Conservation (phyloP, 2,113 vertebrate species). For the Heterocephalus glaber region DNA sequence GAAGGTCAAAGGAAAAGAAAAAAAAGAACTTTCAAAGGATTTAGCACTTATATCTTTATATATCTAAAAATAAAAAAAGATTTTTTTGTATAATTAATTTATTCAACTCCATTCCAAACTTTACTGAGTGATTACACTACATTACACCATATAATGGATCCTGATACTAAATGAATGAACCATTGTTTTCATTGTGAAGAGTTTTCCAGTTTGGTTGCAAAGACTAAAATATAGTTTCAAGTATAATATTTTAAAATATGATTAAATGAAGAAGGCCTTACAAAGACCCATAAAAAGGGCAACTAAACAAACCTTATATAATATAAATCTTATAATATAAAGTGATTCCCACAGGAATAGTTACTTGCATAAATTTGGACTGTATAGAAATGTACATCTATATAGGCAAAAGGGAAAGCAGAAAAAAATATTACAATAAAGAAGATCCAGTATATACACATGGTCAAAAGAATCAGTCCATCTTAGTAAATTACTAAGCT, state of each 20-base stretch:
- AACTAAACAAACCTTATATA: not conserved
- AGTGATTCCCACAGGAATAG: not conserved
- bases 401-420: not conserved
- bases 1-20: not conserved
- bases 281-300: fast-evolving
- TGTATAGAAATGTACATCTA: not conserved
- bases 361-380: not conserved
- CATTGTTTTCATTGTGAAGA: not conserved
- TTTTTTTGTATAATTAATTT: not conserved
- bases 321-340: not conserved
- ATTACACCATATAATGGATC: not conserved
- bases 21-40: not conserved
- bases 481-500: not conserved
- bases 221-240: not conserved
- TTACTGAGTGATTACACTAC: not conserved
- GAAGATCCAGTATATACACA: not conserved
- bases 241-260: not conserved
- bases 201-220: not conserved
- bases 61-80: not conserved
- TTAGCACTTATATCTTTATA: not conserved
- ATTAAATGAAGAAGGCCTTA: not conserved
- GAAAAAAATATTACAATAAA: not conserved
- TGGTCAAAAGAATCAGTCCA: not conserved
- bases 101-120: not conserved
- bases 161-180: not conserved